Conservation (phyloP, 2,888 invertebrate species). For the Eretmocerus hayati region DNA sequence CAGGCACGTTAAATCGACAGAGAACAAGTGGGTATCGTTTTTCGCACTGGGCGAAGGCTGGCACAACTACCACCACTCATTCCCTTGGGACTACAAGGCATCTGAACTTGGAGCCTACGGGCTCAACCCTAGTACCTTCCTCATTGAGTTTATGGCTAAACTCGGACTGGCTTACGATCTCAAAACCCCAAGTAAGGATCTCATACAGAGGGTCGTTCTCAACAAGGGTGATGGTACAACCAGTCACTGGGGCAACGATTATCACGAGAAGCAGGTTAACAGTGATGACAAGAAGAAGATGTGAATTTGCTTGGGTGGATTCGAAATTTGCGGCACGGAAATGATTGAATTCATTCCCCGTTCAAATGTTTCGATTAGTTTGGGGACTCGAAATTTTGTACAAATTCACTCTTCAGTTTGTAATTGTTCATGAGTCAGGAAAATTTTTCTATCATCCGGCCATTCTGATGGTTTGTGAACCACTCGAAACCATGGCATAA, state of each 20-base stretch:
- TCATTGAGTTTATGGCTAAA: slow-evolving; percentile 39
- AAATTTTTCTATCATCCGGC: too few species aligned
- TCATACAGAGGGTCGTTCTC: slow-evolving; percentile 29
- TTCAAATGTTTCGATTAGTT: too few species aligned
- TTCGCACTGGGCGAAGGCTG: slow-evolving; percentile 52
- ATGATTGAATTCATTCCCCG: too few species aligned
- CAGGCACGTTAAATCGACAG: slow-evolving; percentile 43
- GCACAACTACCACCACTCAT: slow-evolving; percentile 61
- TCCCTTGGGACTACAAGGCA: slow-evolving; percentile 51
- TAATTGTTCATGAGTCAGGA: too few species aligned
- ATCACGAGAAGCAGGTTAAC: slow-evolving; percentile 18
- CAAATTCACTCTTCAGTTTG: too few species aligned
- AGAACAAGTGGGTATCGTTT: slow-evolving; percentile 49
- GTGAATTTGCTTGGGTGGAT: too few species aligned
- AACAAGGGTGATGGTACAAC: slow-evolving; percentile 39
- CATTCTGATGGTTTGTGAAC: too few species aligned
- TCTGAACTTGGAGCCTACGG: slow-evolving; percentile 36
- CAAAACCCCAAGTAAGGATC: slow-evolving; percentile 32
- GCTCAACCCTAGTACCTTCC: slow-evolving; percentile 36
- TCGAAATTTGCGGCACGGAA: too few species aligned
- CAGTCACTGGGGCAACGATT: slow-evolving; percentile 32
- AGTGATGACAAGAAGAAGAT: too few species aligned
- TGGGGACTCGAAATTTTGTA: too few species aligned
- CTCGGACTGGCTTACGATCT: slow-evolving; percentile 40
- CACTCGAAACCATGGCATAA: too few species aligned